Percentiles rank a stretch among this genome's conserved stretches.
Conservation (phyloP, 2,797 vertebrate genomes). For the Anisognathus igniventris region DNA sequence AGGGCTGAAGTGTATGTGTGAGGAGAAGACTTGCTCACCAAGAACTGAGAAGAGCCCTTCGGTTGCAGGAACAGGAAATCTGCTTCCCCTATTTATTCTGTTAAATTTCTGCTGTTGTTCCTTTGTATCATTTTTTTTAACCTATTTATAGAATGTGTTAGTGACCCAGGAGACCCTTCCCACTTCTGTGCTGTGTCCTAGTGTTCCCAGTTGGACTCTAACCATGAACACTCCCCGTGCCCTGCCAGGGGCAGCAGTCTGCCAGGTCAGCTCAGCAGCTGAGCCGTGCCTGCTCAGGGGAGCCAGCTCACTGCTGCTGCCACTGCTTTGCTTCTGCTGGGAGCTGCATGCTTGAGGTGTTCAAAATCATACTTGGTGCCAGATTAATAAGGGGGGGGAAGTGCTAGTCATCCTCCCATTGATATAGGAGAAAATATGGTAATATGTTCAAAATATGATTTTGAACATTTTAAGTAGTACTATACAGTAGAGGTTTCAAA, state of each 20-base stretch:
- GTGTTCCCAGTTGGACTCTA: neutral
- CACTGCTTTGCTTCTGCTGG: neutral
- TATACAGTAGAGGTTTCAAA: neutral
- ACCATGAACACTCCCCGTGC: fast-evolving
- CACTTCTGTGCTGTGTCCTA: neutral
- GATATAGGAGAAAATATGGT: neutral
- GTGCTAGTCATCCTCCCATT: neutral
- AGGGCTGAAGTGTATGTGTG: neutral
- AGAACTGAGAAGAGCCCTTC: neutral
- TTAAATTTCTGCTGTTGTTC: neutral
- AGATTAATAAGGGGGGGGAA: neutral
- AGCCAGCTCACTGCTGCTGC: neutral
- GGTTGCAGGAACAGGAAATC: neutral
- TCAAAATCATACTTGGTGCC: neutral
- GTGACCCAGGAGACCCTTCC: neutral
- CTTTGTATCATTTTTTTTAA: neutral
- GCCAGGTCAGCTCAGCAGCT: neutral
- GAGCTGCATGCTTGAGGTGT: fast-evolving
- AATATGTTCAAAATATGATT: neutral
- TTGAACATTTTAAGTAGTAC: neutral
- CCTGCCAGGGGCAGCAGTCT: neutral
- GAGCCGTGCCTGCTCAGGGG: neutral
- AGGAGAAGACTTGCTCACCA: neutral
- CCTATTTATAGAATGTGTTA: neutral
- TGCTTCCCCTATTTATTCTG: neutral